Percentiles rank a stretch among this genome's conserved stretches.
Conservation (phyloP, 2,113 vertebrate genomes). For the Egretta garzetta region DNA sequence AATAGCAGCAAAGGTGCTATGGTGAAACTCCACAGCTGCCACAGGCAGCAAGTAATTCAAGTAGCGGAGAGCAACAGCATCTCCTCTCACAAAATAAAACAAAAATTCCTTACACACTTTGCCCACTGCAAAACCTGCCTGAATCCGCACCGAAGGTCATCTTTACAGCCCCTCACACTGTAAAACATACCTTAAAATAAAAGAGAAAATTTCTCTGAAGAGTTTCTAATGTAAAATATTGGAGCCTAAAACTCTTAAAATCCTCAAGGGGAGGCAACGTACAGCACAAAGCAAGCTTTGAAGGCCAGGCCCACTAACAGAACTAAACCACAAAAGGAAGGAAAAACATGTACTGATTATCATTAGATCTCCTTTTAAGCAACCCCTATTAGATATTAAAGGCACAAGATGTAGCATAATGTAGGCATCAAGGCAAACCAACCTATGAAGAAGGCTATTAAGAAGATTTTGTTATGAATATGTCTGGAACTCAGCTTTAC, state of each 20-base stretch:
- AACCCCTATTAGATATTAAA: not conserved
- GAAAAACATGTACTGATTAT: not conserved
- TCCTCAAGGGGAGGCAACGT: not conserved
- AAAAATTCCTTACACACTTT: not conserved
- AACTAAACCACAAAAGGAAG: not conserved
- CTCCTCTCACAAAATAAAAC: not conserved
- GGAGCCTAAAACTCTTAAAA: not conserved
- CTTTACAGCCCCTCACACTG: not conserved
- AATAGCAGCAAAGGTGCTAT: not conserved
- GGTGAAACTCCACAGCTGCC: not conserved
- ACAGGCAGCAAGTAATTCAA: not conserved
- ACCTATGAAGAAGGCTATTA: not conserved
- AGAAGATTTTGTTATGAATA: not conserved
- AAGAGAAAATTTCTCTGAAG: not conserved
- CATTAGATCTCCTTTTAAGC: not conserved
- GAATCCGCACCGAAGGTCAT: not conserved
- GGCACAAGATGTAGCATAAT: not conserved
- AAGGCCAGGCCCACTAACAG: not conserved
- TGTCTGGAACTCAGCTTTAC: not conserved
- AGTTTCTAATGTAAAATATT: not conserved
- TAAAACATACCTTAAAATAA: not conserved
- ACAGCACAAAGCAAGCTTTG: not conserved
- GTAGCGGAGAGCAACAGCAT: not conserved
- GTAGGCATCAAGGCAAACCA: not conserved
- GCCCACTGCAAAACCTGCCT: not conserved